These are phyloP conservation scores for Brachynemurus nebulosus DNA, from an alignment of 2,888 invertebrate genomes.

Conservation along the genomic window DNA sequence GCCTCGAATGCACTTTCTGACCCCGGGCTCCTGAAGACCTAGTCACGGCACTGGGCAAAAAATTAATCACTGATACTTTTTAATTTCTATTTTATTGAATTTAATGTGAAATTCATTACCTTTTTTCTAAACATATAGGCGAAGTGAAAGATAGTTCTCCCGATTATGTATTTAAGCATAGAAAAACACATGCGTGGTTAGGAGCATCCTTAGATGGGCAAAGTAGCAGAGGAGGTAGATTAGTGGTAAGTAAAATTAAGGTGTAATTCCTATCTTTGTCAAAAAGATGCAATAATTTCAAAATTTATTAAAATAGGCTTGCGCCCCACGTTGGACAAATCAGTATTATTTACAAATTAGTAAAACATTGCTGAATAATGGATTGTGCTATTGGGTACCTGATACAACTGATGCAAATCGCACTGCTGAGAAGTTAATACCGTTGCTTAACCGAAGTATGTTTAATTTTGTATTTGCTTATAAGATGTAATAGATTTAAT, in stretches of 20 bases:
- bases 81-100: no score
- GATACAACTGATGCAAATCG: conserved; percentile 27
- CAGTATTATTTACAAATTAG: conserved; percentile 7
- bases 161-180: conserved; percentile 22
- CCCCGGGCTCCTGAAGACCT: no score
- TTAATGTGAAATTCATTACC: no score
- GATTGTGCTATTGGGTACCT: conserved; percentile 31
- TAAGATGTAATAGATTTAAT: no score
- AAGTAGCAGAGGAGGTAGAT: conserved; percentile 27
- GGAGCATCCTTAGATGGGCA: conserved; percentile 37
- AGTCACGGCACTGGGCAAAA: no score
- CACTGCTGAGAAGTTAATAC: conserved; percentile 24
- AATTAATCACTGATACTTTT: no score
- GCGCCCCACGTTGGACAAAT: conserved; percentile 28
- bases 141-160: conserved; percentile 5
- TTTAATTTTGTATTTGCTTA: not conserved
- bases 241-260: conserved; percentile 25
- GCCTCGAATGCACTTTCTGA: no score
- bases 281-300: not conserved
- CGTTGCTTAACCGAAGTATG: conserved; percentile 21
- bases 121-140: conserved; percentile 4
- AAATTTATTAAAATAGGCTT: conserved; percentile 19
- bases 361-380: conserved; percentile 27
- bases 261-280: not conserved
- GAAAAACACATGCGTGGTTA: conserved; percentile 34